A percentile compares a stretch with the other conserved stretches of the same genome.
These are phyloP conservation scores for Dendropsophus ebraccatus DNA, from an alignment of 2,113 vertebrate species.

Conservation along the genomic window DNA sequence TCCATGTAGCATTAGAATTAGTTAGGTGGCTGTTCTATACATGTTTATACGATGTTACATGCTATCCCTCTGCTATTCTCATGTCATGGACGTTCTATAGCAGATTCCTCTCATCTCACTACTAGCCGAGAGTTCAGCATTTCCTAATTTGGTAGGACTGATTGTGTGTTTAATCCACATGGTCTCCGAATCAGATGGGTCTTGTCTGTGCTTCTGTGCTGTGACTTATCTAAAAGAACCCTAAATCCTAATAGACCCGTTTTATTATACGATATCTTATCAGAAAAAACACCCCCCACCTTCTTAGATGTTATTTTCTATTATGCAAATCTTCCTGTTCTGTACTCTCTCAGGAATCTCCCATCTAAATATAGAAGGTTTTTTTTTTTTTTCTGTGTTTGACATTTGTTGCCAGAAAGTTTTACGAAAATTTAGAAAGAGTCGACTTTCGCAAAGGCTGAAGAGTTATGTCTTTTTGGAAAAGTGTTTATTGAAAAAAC, in stretches of 20 bases:
- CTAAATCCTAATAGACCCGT: background rate
- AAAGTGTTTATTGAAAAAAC: constrained; percentile 23
- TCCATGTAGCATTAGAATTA: background rate
- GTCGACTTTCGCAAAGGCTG: background rate
- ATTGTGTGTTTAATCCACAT: constrained; percentile 31
- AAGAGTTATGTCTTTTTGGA: background rate
- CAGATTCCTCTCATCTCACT: constrained; percentile 45
- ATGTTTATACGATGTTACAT: background rate
- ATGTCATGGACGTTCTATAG: constrained; percentile 12
- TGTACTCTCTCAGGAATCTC: background rate
- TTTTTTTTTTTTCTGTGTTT: constrained; percentile 20
- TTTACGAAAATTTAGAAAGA: background rate
- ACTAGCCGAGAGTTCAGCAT: constrained; percentile 22
- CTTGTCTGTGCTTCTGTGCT: constrained; percentile 3
- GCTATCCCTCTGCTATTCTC: background rate
- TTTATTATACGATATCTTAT: background rate
- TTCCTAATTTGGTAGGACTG: constrained; percentile 57
- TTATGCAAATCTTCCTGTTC: background rate
- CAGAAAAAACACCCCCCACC: too few relatives aligned
- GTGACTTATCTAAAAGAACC: background rate
- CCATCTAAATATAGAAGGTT: constrained; percentile 13
- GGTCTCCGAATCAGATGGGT: constrained; percentile 12
- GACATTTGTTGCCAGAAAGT: constrained; percentile 6
- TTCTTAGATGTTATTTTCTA: background rate
- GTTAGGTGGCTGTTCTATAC: background rate